These are phyloP conservation scores for Montipora foliosa DNA, from an alignment of 64 coral and sea anemone genomes.

Conservation along the genomic window DNA sequence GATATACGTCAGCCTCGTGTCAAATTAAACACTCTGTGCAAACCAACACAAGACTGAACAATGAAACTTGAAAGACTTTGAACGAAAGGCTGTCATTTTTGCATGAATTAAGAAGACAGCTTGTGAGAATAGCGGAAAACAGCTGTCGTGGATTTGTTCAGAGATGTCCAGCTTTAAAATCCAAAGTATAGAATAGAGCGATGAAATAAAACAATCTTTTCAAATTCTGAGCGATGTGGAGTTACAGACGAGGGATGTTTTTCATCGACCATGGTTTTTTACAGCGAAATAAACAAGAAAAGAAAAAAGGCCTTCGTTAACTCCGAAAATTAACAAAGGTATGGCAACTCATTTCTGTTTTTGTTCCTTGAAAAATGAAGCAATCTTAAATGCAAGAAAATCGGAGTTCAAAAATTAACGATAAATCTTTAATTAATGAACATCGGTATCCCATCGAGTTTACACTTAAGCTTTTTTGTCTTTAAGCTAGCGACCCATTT, in stretches of 20 bases:
- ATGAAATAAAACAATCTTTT: neutral
- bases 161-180: neutral
- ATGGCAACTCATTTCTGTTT: neutral
- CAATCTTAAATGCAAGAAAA: neutral
- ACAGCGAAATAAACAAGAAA: no score
- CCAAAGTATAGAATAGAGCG: neutral
- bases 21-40: constrained; percentile 7
- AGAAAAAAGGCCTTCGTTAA: neutral
- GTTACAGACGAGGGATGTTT: neutral
- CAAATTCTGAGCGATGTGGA: neutral
- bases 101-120: constrained; percentile 19
- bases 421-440: neutral
- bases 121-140: neutral
- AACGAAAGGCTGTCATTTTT: constrained; percentile 32
- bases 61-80: constrained; percentile 26
- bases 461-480: neutral
- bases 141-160: neutral
- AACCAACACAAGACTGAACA: neutral
- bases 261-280: neutral
- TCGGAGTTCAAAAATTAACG: neutral
- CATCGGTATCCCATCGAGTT: no score
- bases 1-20: constrained; percentile 8
- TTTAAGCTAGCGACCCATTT: no score
- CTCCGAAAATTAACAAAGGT: neutral
- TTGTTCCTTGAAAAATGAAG: neutral